Evolutionary conservation across 2,797 vertebrate species (phyloP).

Genomic region (Spatula clypeata): DNA sequence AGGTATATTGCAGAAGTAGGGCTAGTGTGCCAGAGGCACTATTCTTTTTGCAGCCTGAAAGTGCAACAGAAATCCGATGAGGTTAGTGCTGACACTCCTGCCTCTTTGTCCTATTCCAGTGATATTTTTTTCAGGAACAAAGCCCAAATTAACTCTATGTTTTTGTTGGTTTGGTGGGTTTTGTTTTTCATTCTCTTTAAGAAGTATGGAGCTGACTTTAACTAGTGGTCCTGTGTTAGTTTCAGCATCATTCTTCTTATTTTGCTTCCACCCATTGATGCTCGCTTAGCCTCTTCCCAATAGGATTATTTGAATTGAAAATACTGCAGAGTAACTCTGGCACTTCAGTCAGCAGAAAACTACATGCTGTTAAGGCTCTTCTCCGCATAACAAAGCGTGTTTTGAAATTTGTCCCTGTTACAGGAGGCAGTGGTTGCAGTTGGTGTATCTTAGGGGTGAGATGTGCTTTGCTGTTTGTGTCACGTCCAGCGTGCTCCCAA

Average conservation of each 20-base stretch:
- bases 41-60: not conserved
- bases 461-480: not conserved
- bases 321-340: not conserved
- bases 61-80: not conserved
- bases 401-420: not conserved
- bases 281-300: not conserved
- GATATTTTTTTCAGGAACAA: not conserved
- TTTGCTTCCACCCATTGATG: not conserved
- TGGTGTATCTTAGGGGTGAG: not conserved
- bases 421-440: not conserved
- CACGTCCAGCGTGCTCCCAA: not conserved
- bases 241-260: not conserved
- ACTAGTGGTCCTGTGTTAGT: not conserved
- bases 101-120: not conserved
- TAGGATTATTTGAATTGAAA: not conserved
- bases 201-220: not conserved
- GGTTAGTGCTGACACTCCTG: not conserved
- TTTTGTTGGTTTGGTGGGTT: rapidly evolving
- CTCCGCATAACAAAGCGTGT: not conserved
- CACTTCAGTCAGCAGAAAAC: not conserved
- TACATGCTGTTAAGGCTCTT: not conserved
- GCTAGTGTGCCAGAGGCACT: not conserved
- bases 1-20: not conserved
- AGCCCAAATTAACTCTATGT: not conserved
- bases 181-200: not conserved